Evolutionary conservation across 1,140 invertebrate species (phyloP), one percentile per base, ranked within the genome.

Genomic region (Scaptomyza graminum): DNA sequence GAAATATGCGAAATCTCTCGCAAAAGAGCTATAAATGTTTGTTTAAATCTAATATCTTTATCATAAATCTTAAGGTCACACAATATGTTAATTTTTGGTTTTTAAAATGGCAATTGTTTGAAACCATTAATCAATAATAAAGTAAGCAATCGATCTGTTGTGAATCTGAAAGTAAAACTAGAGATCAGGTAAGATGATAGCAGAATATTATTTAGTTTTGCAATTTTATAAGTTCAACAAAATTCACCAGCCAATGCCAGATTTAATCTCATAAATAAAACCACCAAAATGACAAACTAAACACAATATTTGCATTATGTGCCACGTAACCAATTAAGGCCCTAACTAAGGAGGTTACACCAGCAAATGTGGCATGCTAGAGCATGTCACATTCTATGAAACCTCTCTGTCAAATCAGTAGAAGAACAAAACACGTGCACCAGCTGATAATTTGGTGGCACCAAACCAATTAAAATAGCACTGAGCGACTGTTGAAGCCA

Each of bases 381-480:
- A 15, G 1, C 50, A 28, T 28, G 22, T 2, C 11, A 5, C 46
- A 31, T 4, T 1, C 8, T 34, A 34, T 18, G 13, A 5, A 1
- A 28, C 13, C n/a, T 12, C 0, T 51, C 5, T 34, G 12, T 16
- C 22, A 57, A 22, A 57, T 13, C 44, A 15, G 13, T 31, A 9
- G 25, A 5, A 13, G 15, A 31, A 31, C 59, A 49, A 15, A 15
- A 16, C 44, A 31, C 34, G 9, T 25, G 22, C 43, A 43, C 12
- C 22, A 25, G 34, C 44, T 25, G 22, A 54, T 18, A 41, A 43
- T 55, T 55, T 41, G 11, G 12, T 43, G 61, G 13, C 60, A 62
- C 25, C 34, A 56, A 56, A 15, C 4, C 46, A 44, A 60, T 67
- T 51, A 13, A 22, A 13, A 28, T 15, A 44, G 18, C 8, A 5